Evolutionary conservation across 2,113 vertebrate species (phyloP).

Genomic region (Carollia perspicillata): DNA sequence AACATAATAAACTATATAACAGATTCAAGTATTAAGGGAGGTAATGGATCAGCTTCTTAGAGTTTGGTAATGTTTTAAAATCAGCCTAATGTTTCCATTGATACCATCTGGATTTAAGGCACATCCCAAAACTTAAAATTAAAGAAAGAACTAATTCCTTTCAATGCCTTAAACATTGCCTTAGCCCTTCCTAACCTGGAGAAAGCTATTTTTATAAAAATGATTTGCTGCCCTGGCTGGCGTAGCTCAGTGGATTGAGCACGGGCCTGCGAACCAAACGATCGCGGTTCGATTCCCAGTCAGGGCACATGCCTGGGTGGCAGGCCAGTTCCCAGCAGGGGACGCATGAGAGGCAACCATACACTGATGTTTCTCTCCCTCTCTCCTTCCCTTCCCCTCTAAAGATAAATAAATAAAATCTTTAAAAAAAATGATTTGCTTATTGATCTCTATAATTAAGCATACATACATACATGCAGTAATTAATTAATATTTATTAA

Average conservation of each 20-base stretch:
- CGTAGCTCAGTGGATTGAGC: too few relatives aligned
- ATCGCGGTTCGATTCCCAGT: too few relatives aligned
- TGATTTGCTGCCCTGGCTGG: too few relatives aligned
- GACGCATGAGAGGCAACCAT: too few relatives aligned
- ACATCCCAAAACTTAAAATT: neutral
- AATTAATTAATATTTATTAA: neutral
- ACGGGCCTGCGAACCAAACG: too few relatives aligned
- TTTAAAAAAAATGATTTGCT: neutral
- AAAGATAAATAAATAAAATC: too few relatives aligned
- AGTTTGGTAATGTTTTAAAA: neutral
- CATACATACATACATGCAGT: neutral
- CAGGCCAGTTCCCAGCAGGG: too few relatives aligned
- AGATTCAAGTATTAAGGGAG: neutral
- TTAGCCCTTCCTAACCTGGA: neutral
- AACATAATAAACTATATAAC: neutral
- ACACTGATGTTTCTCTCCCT: too few relatives aligned
- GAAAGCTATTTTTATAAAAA: neutral
- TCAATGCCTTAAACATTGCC: neutral
- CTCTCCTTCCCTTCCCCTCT: too few relatives aligned
- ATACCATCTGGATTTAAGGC: neutral
- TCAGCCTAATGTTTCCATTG: neutral
- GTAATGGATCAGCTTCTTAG: neutral
- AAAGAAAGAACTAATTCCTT: neutral
- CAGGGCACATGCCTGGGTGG: too few relatives aligned
- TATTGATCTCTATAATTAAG: neutral